Evolutionary conservation across 1,140 invertebrate genomes (phyloP), one percentile per base, ranked within the genome.

Genomic region (Drosophila oshimai): DNA sequence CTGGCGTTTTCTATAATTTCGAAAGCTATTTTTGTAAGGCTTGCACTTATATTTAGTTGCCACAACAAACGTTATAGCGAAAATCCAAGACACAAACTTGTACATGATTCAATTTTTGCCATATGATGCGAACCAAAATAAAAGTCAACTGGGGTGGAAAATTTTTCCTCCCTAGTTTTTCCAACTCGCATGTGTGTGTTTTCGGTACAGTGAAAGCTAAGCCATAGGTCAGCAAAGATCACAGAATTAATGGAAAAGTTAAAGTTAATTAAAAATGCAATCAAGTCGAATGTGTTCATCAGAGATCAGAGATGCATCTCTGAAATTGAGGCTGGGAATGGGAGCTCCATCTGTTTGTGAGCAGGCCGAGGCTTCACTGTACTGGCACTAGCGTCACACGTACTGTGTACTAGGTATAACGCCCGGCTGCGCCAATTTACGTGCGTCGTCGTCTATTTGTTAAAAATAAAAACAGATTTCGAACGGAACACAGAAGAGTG

Each of bases 401-500:
- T 49, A 31, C 33, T 61, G 39, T 61, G 69, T 74, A 70, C 36
- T 68, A 53, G 62, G 44, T 78, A 74, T 64, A 57, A 53, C 41
- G 64, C 37, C 60, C 54, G 53, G 73, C 74, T 78, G 79, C 79
- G 79, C 79, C 71, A 84, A 84, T 78, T 79, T 84, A 55, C 65
- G 78, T 77, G 74, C 73, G 79, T 84, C 76, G 80, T 71, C 50
- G 42, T 71, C 50, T 62, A 67, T 78, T 73, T 75, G 62, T 79
- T 79, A 86, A 84, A 86, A 80, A 84, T 84, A 84, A 79, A 72
- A 75, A 84, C 70, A 68, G 67, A 86, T 84, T 84, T 86, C 74
- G 71, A 68, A 76, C 75, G 39, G 61, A 70, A 64, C 45, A 49
- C 51, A 71, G 61, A 53, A 51, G 13, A 17, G 65, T 44, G 28